Evolutionary conservation across 2,113 vertebrate genomes (phyloP), one percentile per base, ranked within the genome.

Genomic region (Melanotaenia duboulayi): DNA sequence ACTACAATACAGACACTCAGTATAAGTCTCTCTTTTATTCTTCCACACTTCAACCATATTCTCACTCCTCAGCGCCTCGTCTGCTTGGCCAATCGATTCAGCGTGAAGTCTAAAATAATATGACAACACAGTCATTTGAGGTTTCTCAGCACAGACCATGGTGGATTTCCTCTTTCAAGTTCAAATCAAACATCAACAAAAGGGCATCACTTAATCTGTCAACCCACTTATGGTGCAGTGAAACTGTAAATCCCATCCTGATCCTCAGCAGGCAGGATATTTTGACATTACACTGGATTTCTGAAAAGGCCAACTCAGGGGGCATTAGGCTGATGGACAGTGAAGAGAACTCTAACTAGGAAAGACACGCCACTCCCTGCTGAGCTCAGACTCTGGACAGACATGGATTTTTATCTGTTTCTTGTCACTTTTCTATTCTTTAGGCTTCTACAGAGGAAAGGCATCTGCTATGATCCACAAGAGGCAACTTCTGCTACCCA

Each of bases 281-380:
- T 87, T 81, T 82, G 75, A 88, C 89, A 77, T 86, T 83, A 78
- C 80, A 83, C 40, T 37, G 61, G 78, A 87, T 89, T 85, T 90
- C 22, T 83, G 71, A 90, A 90, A 90, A 91, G 86, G 79, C 84
- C 82, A 88, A 48, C 62, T 79, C 61, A 6, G 69, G 65, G 76
- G 54, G 79, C 80, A 50, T 72, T 84, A 82, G 86, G 61, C 70
- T 90, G 90, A 91, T 83, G 72, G 81, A 62, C 78, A 76, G 77
- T 20, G 59, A 77, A 19, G 24, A 57, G 63, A 72, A 66, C 75
- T 57, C 48, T 52, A 76, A 80, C 48, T 60, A 49, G 65, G 61
- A 82, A 71, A 64, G 65, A 78, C 61, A 24, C 56, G 84, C 71
- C 78, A 55, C 61, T 75, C 22, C 60, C 73, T 6, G 39, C 75